A percentile compares a stretch with the other conserved stretches of the same genome.
Conservation (phyloP, 2,113 vertebrate genomes). For the Orcinus orca region DNA sequence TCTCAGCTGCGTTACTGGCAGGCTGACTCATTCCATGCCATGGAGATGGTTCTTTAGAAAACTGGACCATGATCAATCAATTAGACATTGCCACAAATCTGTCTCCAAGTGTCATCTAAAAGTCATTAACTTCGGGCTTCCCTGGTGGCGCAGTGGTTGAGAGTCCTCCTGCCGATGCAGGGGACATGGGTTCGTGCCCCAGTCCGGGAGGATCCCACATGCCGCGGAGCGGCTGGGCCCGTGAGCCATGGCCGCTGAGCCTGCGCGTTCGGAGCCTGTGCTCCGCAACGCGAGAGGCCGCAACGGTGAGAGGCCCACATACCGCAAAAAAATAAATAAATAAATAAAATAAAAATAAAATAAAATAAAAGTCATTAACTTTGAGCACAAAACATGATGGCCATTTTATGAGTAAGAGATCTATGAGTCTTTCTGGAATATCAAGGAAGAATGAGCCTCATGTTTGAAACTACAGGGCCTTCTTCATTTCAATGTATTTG, state of each 20-base stretch:
- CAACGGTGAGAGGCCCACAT: too few species aligned
- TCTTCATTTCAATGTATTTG: not conserved
- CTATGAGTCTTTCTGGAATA: not conserved
- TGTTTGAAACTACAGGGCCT: not conserved
- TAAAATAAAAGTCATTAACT: conserved; percentile 39
- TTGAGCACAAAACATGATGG: not conserved
- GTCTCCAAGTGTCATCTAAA: conserved; percentile 29
- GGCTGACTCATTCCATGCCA: not conserved
- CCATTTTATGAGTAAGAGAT: not conserved
- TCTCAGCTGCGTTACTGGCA: conserved; percentile 53
- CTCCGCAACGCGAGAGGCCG: too few species aligned
- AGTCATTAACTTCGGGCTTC: conserved; percentile 39
- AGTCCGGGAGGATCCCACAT: too few species aligned
- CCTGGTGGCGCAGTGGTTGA: too few species aligned
- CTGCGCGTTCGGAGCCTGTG: too few species aligned
- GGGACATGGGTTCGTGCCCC: too few species aligned
- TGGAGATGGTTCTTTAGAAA: conserved; percentile 69
- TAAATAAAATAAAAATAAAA: too few species aligned
- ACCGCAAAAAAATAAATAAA: too few species aligned
- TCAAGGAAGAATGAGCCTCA: not conserved
- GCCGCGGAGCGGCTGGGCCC: too few species aligned
- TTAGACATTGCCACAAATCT: conserved; percentile 67
- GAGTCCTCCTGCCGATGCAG: too few species aligned
- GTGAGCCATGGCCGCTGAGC: too few species aligned
- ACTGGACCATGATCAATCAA: conserved; percentile 70